These are phyloP conservation scores for Ceramica pisi DNA, from an alignment of 2,888 invertebrate genomes.

Conservation along the genomic window DNA sequence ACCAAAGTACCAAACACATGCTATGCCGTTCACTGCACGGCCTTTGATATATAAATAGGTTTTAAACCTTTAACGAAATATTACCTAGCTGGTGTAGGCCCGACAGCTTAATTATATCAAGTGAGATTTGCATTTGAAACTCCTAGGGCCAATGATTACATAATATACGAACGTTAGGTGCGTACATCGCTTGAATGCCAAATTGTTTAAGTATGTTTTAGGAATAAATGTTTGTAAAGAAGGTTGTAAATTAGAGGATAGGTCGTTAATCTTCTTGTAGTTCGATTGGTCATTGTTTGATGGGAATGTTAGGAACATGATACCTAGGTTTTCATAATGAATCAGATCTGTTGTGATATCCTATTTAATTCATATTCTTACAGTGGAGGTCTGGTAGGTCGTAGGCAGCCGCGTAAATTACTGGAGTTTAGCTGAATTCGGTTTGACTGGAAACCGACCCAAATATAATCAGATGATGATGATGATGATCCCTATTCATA, in stretches of 20 bases:
- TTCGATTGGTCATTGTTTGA: background rate
- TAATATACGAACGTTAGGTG: constrained; percentile 28
- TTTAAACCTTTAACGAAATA: constrained; percentile 33
- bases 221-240: constrained; percentile 47
- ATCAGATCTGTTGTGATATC: background rate
- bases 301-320: background rate
- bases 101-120: constrained; percentile 49
- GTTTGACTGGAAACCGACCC: no score
- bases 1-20: constrained; percentile 53
- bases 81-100: constrained; percentile 21
- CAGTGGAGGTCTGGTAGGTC: no score
- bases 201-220: constrained; percentile 34
- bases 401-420: no score
- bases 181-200: constrained; percentile 43
- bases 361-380: no score
- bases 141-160: constrained; percentile 30
- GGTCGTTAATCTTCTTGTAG: constrained; percentile 44
- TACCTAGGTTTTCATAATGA: background rate
- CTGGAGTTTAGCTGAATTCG: no score
- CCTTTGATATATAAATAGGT: constrained; percentile 56
- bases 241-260: constrained; percentile 42
- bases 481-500: no score
- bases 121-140: constrained; percentile 50
- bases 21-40: constrained; percentile 53
- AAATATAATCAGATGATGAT: no score